Evolutionary conservation across 2,888 invertebrate genomes (phyloP), one percentile per base, ranked within the genome.

Genomic region (Erebia palarica): DNA sequence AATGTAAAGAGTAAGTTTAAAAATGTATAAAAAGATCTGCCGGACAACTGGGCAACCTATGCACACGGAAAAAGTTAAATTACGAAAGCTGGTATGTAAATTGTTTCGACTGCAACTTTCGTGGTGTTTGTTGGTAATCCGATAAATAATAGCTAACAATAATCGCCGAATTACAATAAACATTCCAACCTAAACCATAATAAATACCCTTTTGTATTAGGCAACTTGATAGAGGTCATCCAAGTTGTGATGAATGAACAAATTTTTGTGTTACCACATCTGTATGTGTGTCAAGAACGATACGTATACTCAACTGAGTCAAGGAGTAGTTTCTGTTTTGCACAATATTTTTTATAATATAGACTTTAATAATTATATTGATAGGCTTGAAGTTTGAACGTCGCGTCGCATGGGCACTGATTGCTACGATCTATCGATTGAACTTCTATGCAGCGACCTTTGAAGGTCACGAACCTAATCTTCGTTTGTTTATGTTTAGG

Each of bases 211-310:
- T 66, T 58, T 27, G 58, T 58, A 67, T 67, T 67, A 47, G 59
- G 67, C 59, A 67, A 67, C 51, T 47, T 67, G 59, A 49, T 67
- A 59, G 67, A 67, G 67, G 67, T 67, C 67, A 57, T 59, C 47
- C 9, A 51, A 59, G 42, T 68, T 68, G 55, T 70, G 64, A 71
- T 68, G 68, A 71, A 68, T 71, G 67, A 68, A 71, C 68, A 67
- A 49, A 67, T 67, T 67, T 67, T 67, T 58, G 67, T 67, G 59
- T 67, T 67, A 49, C 67, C 67, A 67, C 67, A 67, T 67, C 67
- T 16, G 47, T 71, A 71, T 68, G 68, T 71, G 68, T 68, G 71
- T 68, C 71, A 71, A 71, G 71, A 71, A 44, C 71, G 64, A 58
- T 59, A 51, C 64, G 21, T 64, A 65, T 47, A 59, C 58, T 59